Base-by-base conservation (phyloP, 2,888 invertebrate genomes). In the Tenthredo notha region DNA sequence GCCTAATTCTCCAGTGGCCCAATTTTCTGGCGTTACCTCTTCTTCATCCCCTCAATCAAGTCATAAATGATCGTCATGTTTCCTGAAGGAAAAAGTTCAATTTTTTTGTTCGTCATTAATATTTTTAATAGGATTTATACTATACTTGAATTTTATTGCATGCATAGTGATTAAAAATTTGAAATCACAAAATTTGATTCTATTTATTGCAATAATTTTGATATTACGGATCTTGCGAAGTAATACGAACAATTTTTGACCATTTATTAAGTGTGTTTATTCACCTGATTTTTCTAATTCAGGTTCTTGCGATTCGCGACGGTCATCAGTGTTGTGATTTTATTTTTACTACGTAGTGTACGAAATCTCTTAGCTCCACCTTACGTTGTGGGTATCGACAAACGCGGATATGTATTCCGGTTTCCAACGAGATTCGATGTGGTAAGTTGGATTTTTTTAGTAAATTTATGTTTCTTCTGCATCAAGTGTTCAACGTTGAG, bases 361-460 rank as follows among this genome's bases (percentile, higher is more conserved):
- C 93, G 94, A 82, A 96, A 95, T 89, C 89, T 95, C 18, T 92
- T 95, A 47, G 95, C 95, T 0, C 92, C 95, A 0, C 96, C 96
- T 0, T 95, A 95, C 89, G 94, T 95, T 89, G 92, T 96, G 18
- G 92, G 94, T 87, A 94, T 95, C 0, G 96, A 96, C 88, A 94
- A 94, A 9, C 95, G 95, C 85, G 94, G 94, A 61, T 93, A 94
- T 70, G 95, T 95, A 2, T 96, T 96, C 89, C 92, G 94, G 75
- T 96, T 96, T 90, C 94, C 95, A 10, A 96, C 96, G 0, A 94
- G 95, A 88, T 96, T 90, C 84, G 89, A 88, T 33, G 50, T 84
- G 88, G 92, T 92, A 72, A 91, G 92, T 90, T 75, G 1, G 43
- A 47, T 75, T 75, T 21, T 21, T 25, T 15, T 67, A 18, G 29